phyloP scores from a whole-genome alignment of 1,140 invertebrate species.

The Mizuhopecten yessoensis region DNA sequence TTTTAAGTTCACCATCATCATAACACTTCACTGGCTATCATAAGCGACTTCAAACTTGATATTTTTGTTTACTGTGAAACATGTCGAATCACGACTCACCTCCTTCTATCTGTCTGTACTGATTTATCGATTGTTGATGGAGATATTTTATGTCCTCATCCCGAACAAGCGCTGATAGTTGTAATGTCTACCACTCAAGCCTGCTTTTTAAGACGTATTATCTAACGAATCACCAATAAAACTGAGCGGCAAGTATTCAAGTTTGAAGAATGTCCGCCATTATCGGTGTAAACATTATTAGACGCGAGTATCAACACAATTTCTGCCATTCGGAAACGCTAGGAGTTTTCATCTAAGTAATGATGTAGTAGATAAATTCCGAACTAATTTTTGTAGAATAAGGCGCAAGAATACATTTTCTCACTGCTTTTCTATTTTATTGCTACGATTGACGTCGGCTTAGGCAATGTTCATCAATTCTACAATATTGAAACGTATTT shows the following conservation, averaged over 20 bases:
- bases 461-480: too few relatives aligned
- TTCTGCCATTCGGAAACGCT: not conserved
- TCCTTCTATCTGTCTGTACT: not conserved
- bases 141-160: not conserved
- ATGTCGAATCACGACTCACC: conserved; percentile 17
- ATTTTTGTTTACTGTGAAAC: not conserved
- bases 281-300: conserved; percentile 54
- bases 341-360: not conserved
- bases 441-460: too few relatives aligned
- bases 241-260: not conserved
- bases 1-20: not conserved
- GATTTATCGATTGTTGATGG: not conserved
- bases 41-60: not conserved
- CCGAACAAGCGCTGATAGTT: conserved; percentile 4
- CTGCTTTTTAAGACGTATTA: not conserved
- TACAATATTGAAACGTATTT: too few relatives aligned
- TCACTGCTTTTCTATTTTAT: too few relatives aligned
- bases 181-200: conserved; percentile 17
- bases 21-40: not conserved
- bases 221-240: not conserved
- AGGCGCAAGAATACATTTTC: not conserved
- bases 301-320: conserved; percentile 50
- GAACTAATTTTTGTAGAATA: not conserved
- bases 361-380: not conserved
- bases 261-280: conserved; percentile 55